Evolutionary conservation across 2,797 vertebrate species (phyloP), one percentile per base, ranked within the genome.

Genomic region (Clarias pachynema): DNA sequence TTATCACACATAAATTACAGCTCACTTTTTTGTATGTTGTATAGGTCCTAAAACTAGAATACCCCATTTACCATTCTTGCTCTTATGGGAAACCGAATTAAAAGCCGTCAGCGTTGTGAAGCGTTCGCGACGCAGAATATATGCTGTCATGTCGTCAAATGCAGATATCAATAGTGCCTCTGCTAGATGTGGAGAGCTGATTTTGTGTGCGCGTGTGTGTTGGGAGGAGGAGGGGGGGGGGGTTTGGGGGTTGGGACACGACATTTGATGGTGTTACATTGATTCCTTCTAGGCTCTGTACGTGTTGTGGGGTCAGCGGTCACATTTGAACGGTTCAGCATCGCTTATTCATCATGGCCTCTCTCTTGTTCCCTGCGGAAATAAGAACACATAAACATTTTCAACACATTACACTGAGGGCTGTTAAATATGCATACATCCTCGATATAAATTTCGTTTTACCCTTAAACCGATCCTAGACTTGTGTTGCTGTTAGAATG

Each of bases 281-380:
- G 75, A 60, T 78, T 31, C 22, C 29, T 77, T 10, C 6, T 75
- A 31, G 26, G 29, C 29, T 78, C 57, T n/a, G 16, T 56, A 22
- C 31, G 56, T 65, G 60, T 65, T 65, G 59, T 63, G 34, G 59
- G 77, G 37, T 79, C 59, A 49, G 16, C 34, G 59, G 57, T 79
- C 59, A 62, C 34, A 40, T 10, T 60, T 34, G 18, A 63, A 20
- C 10, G 22, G 34, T 79, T 44, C 77, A 62, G 34, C 57, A 65
- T 22, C 60, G 31, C 37, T 65, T 65, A 24, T 65, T 65, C n/a
- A 44, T 26, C 59, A 24, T 22, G 16, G 31, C 22, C 53, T 31
- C 53, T 60, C 20, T 20, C 31, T 24, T 26, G 18, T 44, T 63
- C 77, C 34, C 57, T 79, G 59, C 1, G 34, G 14, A 79, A 79